Percentiles rank a stretch among this genome's conserved stretches.
phyloP scores from a whole-genome alignment of 2,888 invertebrate species.

The Caenorhabditis sp. region DNA sequence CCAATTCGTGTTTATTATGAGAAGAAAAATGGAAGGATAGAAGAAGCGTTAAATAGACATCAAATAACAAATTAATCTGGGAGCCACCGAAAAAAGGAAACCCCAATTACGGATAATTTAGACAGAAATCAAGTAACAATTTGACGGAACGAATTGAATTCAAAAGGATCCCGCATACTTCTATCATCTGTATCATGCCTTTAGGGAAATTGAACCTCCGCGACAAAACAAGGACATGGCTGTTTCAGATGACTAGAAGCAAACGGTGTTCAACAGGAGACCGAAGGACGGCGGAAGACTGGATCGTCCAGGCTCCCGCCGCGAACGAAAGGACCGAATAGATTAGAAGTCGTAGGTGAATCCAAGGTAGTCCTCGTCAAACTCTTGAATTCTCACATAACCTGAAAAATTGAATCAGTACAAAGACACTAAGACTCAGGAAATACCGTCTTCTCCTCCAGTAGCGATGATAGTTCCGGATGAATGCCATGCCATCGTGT shows the following conservation, averaged over 20 bases:
- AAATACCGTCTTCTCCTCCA: slow-evolving; percentile 98
- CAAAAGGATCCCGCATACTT: slow-evolving; percentile 23
- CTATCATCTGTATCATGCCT: not conserved
- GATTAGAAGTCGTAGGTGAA: slow-evolving; percentile 90
- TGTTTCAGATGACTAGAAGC: slow-evolving; percentile 12
- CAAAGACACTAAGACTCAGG: no score
- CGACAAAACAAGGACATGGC: slow-evolving; percentile 1
- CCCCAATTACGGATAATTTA: slow-evolving; percentile 16
- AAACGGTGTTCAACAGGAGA: slow-evolving; percentile 16
- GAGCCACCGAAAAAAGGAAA: slow-evolving; percentile 31
- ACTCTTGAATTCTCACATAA: slow-evolving; percentile 94
- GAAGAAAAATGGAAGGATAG: not conserved
- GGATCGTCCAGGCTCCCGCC: not conserved
- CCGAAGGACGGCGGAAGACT: not conserved
- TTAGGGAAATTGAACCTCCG: no score
- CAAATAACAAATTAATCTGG: slow-evolving; percentile 21
- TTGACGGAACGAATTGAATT: slow-evolving; percentile 26
- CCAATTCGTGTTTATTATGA: slow-evolving; percentile 8
- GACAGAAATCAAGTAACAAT: slow-evolving; percentile 30
- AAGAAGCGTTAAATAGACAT: slow-evolving; percentile 21
- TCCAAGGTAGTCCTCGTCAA: slow-evolving; percentile 96
- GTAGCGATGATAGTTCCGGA: slow-evolving; percentile 95
- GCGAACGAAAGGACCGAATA: not conserved
- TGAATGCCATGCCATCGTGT: slow-evolving; percentile 97
- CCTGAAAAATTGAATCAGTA: no score